A percentile compares a stretch with the other conserved stretches of the same genome.
These are phyloP conservation scores for Lacanobia wlatinum DNA, from an alignment of 2,888 invertebrate species.

Conservation along the genomic window DNA sequence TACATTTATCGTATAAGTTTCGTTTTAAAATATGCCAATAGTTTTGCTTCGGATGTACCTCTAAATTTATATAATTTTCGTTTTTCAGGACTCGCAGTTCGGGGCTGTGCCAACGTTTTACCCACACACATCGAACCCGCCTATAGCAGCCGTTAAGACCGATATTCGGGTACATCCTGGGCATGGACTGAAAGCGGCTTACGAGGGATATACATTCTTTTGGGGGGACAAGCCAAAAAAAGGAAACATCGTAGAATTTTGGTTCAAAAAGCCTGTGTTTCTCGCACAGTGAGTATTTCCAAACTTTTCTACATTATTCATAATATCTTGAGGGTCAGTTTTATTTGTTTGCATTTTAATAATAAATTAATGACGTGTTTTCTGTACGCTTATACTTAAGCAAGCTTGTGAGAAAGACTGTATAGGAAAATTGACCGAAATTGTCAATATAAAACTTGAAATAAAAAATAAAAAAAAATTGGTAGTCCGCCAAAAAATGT, in stretches of 20 bases:
- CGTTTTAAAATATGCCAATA: not conserved
- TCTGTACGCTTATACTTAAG: not conserved
- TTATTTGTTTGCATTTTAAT: not conserved
- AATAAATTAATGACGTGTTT: not conserved
- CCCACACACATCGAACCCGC: conserved; percentile 93
- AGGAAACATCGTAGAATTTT: conserved; percentile 95
- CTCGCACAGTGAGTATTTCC: conserved; percentile 91
- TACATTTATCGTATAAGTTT: conserved; percentile 1
- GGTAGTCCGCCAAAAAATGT: no score
- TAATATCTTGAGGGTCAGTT: not conserved
- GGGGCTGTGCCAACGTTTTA: conserved; percentile 95
- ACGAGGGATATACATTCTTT: conserved; percentile 96
- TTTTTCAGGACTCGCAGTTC: conserved; percentile 95
- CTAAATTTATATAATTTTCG: not conserved
- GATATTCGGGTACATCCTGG: conserved; percentile 95
- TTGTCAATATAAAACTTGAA: no score
- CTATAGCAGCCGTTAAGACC: conserved; percentile 92
- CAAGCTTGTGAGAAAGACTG: not conserved
- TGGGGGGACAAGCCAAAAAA: conserved; percentile 97
- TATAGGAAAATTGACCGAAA: no score
- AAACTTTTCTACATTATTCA: not conserved
- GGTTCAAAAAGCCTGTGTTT: conserved; percentile 93
- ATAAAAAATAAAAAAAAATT: no score
- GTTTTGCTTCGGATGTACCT: not conserved
- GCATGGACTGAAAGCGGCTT: conserved; percentile 95